A percentile compares a stretch with the other conserved stretches of the same genome.
These are phyloP conservation scores for Ormyrus labotus DNA, from an alignment of 2,888 invertebrate genomes.

Conservation along the genomic window DNA sequence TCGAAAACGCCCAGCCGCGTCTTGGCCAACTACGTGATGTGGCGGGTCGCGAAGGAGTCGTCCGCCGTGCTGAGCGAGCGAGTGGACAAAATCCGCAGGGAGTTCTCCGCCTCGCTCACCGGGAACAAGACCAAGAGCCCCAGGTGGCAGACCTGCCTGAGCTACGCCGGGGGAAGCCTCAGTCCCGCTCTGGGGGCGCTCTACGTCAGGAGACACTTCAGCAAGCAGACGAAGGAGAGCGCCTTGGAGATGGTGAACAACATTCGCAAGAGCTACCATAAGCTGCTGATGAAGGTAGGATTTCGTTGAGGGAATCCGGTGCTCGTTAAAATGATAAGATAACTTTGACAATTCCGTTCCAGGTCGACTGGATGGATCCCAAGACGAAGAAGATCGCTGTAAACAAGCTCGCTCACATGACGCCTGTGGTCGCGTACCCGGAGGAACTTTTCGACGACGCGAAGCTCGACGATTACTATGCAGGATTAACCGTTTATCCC, in stretches of 20 bases:
- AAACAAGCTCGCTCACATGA: conserved; percentile 88
- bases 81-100: conserved; percentile 70
- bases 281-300: conserved; percentile 82
- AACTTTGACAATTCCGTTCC: not conserved
- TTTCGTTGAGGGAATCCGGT: too few relatives aligned
- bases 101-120: conserved; percentile 71
- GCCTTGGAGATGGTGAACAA: conserved; percentile 92
- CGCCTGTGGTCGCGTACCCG: conserved; percentile 94
- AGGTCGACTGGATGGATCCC: conserved; percentile 94
- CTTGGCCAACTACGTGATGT: conserved; percentile 78
- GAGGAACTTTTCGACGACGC: conserved; percentile 89
- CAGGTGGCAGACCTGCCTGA: conserved; percentile 66
- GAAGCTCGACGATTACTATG: conserved; percentile 88
- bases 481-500: conserved; percentile 74
- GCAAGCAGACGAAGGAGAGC: conserved; percentile 87
- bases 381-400: conserved; percentile 85
- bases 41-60: conserved; percentile 75
- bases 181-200: conserved; percentile 87
- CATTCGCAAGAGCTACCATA: conserved; percentile 88
- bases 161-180: conserved; percentile 83
- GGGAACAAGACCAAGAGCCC: conserved; percentile 73
- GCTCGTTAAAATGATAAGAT: too few relatives aligned
- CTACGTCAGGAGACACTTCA: conserved; percentile 91
- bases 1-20: conserved; percentile 67
- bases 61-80: conserved; percentile 71